Conservation (phyloP, 1,140 invertebrate species). For the Gyrodactylus salaris region DNA sequence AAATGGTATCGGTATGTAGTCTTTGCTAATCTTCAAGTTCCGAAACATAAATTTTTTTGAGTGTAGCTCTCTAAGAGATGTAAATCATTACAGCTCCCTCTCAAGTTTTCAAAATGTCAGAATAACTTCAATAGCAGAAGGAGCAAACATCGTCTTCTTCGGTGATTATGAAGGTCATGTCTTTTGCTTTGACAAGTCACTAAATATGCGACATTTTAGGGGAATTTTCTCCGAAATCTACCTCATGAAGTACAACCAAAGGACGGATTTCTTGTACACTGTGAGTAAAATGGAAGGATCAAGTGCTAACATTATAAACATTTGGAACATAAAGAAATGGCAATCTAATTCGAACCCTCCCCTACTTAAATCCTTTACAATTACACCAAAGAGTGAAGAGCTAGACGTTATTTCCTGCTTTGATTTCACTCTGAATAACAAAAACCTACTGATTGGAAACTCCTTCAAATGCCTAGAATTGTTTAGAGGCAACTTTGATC, state of each 20-base stretch:
- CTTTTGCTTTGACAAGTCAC: neutral
- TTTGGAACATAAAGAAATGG: neutral
- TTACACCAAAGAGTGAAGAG: neutral
- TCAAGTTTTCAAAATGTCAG: neutral
- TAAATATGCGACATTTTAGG: neutral
- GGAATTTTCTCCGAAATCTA: neutral
- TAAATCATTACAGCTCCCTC: neutral
- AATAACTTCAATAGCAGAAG: neutral
- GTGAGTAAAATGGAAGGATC: neutral
- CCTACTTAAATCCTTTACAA: neutral
- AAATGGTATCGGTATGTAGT: neutral
- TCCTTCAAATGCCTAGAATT: neutral
- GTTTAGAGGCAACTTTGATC: neutral
- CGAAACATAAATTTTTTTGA: neutral
- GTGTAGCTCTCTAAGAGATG: neutral
- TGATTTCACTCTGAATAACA: neutral
- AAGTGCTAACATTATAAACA: neutral
- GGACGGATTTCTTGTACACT: neutral
- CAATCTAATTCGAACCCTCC: neutral
- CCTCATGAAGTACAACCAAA: neutral
- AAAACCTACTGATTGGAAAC: neutral
- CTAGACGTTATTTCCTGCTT: neutral
- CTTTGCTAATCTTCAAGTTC: neutral
- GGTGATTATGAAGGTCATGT: neutral
- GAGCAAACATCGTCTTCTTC: neutral